Evolutionary conservation across 2,797 vertebrate species (phyloP), one percentile per base, ranked within the genome.

Genomic region (Threskiornis aethiopicus): DNA sequence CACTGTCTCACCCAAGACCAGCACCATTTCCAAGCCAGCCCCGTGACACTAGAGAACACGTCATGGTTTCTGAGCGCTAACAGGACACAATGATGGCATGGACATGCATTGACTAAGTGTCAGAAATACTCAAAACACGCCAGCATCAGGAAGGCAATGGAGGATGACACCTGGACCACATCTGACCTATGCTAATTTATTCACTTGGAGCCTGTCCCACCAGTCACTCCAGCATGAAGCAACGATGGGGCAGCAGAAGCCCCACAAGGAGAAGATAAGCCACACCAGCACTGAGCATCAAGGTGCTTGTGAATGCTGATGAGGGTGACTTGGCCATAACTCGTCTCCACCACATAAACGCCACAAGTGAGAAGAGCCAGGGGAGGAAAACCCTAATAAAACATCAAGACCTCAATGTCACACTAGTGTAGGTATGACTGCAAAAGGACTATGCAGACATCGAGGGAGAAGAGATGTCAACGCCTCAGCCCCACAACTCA

Each of bases 381-480:
- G 15, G 46, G 42, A 84, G 31, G 26, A 89, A 86, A 80, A 35
- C 0, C 16, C 8, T 29, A 73, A 70, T 64, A 70, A 91, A 88
- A 47, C 20, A 35, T 8, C 44, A 41, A 67, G 17, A 33, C 9
- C 10, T 22, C 5, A 1, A 16, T 22, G 42, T 24, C 69, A 31
- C 0, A 0, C 20, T 9, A 21, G 2, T 4, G 1, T 33, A 61
- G 54, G 44, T 35, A 37, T 33, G 57, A 70, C 49, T 4, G 16
- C 55, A 79, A 20, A 44, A 42, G 26, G n/a, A 46, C 37, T 28
- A 7, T 0, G 1, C 0, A 4, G n/a, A 44, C 28, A 26, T 0
- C 0, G 11, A 51, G 22, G 21, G 31, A 76, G 33, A 78, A 59
- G 39, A 72, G 15, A 42, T 9, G 67, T 10, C 58, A 44, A 2